Evolutionary conservation across 2,797 vertebrate genomes (phyloP), one percentile per base, ranked within the genome.

Genomic region (Taenioides sp.): DNA sequence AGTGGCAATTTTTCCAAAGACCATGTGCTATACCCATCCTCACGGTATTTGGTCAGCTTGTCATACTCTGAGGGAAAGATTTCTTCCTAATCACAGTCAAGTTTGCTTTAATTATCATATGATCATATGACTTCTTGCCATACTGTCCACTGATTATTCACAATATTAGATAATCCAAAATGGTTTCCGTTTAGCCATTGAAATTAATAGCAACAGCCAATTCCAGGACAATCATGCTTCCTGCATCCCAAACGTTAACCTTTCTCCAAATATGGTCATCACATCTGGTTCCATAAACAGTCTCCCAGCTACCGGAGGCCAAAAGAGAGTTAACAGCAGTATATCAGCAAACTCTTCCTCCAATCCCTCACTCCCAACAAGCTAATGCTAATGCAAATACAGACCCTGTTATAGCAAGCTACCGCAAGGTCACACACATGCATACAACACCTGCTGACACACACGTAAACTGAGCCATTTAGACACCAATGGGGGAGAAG

Each of bases 361-460:
- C 10, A 40, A 16, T 25, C 12, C 37, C 40, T 65, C 80, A 60
- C 76, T 73, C 79, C 79, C 80, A 83, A 78, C 82, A 86, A 74
- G 80, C 81, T 75, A 87, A 90, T 87, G 77, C 80, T 82, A 87
- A 89, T 91, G 66, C 62, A 34, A 67, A 77, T 76, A 75, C 78
- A 71, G 80, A 75, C 57, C 70, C 67, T 70, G 76, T 62, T 69
- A 70, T 50, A 77, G 74, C 64, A 79, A 90, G 87, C 81, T 79
- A 80, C 84, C 86, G 86, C 92, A 94, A 93, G 92, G 93, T 94
- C 93, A 93, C 81, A 93, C 82, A 72, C 78, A 71, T 62, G 69
- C 77, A 78, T 81, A 84, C 82, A 83, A 82, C 86, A 86, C 81
- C 86, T 88, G 87, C 87, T 87, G 86, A 89, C 89, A 86, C 78